phyloP scores from a whole-genome alignment of 2,888 invertebrate genomes.

The Perithous albicinctus region DNA sequence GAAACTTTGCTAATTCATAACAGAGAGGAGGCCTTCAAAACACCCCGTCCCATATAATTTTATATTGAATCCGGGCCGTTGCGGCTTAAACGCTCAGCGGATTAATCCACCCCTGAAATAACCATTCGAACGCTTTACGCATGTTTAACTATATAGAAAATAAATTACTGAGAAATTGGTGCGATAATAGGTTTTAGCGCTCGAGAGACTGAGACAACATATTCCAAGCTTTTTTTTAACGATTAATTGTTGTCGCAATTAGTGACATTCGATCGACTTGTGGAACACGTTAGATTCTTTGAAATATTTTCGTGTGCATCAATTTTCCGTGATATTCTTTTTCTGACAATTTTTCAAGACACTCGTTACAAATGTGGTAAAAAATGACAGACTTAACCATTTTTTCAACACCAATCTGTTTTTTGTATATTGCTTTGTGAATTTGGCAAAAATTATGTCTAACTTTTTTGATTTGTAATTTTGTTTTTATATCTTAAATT shows the following conservation, averaged over 20 bases:
- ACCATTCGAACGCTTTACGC: conserved; percentile 50
- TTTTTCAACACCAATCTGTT: too few relatives aligned
- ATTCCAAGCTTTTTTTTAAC: too few relatives aligned
- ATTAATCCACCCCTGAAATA: conserved; percentile 60
- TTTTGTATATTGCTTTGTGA: too few relatives aligned
- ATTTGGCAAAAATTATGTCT: too few relatives aligned
- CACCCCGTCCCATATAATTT: conserved; percentile 54
- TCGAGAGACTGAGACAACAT: conserved; percentile 1
- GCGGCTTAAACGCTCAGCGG: conserved; percentile 55
- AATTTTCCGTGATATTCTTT: too few relatives aligned
- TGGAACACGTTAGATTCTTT: background rate
- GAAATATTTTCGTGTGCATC: too few relatives aligned
- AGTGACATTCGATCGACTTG: background rate
- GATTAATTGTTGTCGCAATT: too few relatives aligned
- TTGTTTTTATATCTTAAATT: too few relatives aligned
- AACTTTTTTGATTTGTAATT: too few relatives aligned
- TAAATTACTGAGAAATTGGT: conserved; percentile 26
- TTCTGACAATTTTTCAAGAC: too few relatives aligned
- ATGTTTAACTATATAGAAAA: conserved; percentile 48
- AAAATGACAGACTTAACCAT: too few relatives aligned
- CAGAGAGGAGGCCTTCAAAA: conserved; percentile 57
- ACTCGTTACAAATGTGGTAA: too few relatives aligned
- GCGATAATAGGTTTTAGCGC: background rate
- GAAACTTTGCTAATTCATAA: conserved; percentile 67
- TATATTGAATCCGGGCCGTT: conserved; percentile 42